A percentile compares a stretch with the other conserved stretches of the same genome.
Conservation (phyloP, 2,797 vertebrate genomes). For the Dendrocincla tyrannina region DNA sequence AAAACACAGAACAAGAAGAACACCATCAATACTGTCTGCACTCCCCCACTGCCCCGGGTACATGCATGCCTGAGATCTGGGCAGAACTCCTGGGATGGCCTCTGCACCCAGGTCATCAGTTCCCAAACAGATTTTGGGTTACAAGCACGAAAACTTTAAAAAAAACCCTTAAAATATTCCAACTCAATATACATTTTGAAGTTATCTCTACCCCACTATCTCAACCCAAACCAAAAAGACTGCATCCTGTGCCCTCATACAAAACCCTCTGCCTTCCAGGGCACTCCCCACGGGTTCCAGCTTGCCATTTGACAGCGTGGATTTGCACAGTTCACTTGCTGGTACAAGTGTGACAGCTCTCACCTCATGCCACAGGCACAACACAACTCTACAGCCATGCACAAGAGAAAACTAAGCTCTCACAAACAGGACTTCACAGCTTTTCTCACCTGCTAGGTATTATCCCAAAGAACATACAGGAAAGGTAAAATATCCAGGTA, state of each 20-base stretch:
- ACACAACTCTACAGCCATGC: slow-evolving; percentile 70
- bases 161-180: background rate
- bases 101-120: background rate
- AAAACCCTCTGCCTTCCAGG: background rate
- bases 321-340: background rate
- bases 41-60: background rate
- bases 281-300: background rate
- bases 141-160: background rate
- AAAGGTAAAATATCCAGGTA: slow-evolving; percentile 67
- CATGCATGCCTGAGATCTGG: background rate
- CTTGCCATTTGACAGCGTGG: background rate
- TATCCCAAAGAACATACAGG: slow-evolving; percentile 61
- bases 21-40: background rate
- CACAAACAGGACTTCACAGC: slow-evolving; percentile 43
- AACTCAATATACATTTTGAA: background rate
- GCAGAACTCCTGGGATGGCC: background rate
- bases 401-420: slow-evolving; percentile 58
- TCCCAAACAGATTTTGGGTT: background rate
- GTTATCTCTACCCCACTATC: background rate
- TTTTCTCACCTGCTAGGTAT: slow-evolving; percentile 56
- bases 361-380: slow-evolving; percentile 68
- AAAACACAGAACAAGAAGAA: background rate
- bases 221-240: background rate
- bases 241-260: background rate
- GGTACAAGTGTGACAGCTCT: slow-evolving; percentile 35